Conservation (phyloP, 2,113 vertebrate genomes). For the Apodemus sylvaticus region DNA sequence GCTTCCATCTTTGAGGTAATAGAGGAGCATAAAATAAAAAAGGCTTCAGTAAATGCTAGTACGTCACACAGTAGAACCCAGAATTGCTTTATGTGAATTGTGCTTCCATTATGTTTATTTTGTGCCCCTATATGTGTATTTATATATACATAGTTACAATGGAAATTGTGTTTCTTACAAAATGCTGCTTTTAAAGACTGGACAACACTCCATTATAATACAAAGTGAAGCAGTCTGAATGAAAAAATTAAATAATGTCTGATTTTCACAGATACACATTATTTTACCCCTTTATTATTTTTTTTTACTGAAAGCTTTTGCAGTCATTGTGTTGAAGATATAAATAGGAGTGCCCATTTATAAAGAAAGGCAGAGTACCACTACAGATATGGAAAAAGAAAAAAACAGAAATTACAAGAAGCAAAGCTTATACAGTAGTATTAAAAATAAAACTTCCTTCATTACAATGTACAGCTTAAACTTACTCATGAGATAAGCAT, state of each 20-base stretch:
- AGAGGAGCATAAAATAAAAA: not conserved
- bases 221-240: conserved; percentile 33
- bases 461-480: not conserved
- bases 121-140: not conserved
- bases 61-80: not conserved
- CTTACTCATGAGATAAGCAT: not conserved
- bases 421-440: not conserved
- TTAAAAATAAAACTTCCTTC: not conserved
- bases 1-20: not conserved
- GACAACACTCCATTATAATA: conserved; percentile 39
- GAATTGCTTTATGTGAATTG: not conserved
- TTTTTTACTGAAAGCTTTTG: not conserved
- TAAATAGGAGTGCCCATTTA: not conserved
- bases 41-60: not conserved
- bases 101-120: not conserved
- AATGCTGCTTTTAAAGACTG: not conserved
- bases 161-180: conserved; percentile 16
- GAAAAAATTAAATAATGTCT: conserved; percentile 27
- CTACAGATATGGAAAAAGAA: not conserved
- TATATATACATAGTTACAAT: not conserved
- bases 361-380: not conserved
- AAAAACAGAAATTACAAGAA: not conserved
- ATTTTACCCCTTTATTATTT: conserved; percentile 12
- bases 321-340: not conserved
- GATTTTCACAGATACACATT: conserved; percentile 43